phyloP scores from a whole-genome alignment of 64 coral and sea anemone genomes.

The Actinia tenebrosa region DNA sequence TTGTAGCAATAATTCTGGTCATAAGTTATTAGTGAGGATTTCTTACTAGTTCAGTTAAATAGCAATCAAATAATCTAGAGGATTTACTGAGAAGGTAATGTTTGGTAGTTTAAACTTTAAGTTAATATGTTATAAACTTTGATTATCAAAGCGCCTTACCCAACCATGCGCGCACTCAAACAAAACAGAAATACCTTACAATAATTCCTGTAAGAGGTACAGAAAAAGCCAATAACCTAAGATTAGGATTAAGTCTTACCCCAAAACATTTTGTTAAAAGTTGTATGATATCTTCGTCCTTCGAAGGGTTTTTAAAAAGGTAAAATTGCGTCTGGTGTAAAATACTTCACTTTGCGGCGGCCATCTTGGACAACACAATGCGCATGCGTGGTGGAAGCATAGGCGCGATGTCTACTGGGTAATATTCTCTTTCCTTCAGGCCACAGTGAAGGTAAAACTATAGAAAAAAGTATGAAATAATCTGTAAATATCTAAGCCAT shows the following conservation, averaged over 20 bases:
- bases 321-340: slow-evolving; percentile 9
- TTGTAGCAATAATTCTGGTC: too few species aligned
- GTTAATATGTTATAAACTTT: too few species aligned
- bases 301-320: neutral
- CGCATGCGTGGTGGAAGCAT: slow-evolving; percentile 45
- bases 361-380: slow-evolving; percentile 60
- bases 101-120: too few species aligned
- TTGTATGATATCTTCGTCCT: neutral
- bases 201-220: neutral
- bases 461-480: slow-evolving; percentile 9
- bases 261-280: slow-evolving; percentile 91
- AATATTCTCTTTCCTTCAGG: slow-evolving; percentile 76
- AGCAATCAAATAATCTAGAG: too few species aligned
- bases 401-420: slow-evolving; percentile 44
- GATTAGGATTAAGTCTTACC: slow-evolving; percentile 48
- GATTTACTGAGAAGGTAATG: too few species aligned
- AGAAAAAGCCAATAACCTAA: neutral
- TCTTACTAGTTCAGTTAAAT: too few species aligned
- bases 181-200: neutral
- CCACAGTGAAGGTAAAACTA: slow-evolving; percentile 64
- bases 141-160: too few species aligned
- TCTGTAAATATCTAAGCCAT: slow-evolving; percentile 64
- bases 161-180: neutral
- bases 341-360: slow-evolving; percentile 29
- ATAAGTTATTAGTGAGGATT: too few species aligned